Percentiles rank a stretch among this genome's conserved stretches.
phyloP scores from a whole-genome alignment of 23 tunicate genomes.

The Diplosoma virens region DNA sequence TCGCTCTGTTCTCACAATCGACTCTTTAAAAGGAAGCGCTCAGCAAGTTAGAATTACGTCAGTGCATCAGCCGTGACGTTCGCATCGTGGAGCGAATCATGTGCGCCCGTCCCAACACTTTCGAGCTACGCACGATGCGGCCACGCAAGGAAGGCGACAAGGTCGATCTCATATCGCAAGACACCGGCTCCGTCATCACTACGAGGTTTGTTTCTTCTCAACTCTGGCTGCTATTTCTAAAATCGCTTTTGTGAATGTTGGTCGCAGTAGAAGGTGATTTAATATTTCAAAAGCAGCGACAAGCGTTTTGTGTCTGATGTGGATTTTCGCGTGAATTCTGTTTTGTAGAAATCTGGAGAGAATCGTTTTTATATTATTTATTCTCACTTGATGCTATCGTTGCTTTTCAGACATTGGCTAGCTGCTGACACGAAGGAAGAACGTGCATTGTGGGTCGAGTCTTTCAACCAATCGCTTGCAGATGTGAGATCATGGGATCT shows the following conservation, averaged over 20 bases:
- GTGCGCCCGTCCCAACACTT: conserved; percentile 94
- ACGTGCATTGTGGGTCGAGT: conserved; percentile 64
- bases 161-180: conserved; percentile 73
- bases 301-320: too few species aligned
- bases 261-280: too few species aligned
- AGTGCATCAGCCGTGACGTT: conserved; percentile 65
- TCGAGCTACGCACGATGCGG: conserved; percentile 80
- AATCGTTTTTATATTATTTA: too few species aligned
- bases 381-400: too few species aligned
- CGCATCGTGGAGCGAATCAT: conserved; percentile 75
- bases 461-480: conserved; percentile 63
- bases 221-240: too few species aligned
- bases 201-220: conserved; percentile 34
- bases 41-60: conserved; percentile 34
- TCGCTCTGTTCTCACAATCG: too few species aligned
- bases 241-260: neutral
- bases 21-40: conserved; percentile 57
- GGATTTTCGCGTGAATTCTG: too few species aligned
- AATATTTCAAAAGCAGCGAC: too few species aligned
- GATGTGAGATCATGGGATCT: conserved; percentile 88
- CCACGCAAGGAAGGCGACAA: conserved; percentile 79
- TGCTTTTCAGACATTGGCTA: conserved; percentile 76
- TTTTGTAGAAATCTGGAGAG: too few species aligned
- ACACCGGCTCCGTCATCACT: conserved; percentile 76
- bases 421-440: conserved; percentile 96